Percentiles rank a stretch among this genome's conserved stretches.
phyloP scores from a whole-genome alignment of 1,140 invertebrate genomes.

The Caenorhabditis latens region DNA sequence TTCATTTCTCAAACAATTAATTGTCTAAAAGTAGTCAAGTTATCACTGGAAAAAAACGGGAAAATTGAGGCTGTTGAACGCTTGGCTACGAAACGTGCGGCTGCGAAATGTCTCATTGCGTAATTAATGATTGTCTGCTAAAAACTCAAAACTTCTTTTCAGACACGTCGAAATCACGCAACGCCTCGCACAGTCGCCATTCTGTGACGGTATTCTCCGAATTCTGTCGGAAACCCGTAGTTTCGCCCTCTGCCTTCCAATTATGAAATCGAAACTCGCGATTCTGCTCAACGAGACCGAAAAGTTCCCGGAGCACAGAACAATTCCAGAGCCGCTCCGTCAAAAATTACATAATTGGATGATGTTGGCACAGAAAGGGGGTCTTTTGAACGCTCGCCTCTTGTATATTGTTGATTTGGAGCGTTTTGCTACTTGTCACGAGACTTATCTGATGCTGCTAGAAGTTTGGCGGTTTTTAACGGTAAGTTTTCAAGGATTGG shows the following conservation, averaged over 20 bases:
- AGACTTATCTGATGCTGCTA: constrained; percentile 34
- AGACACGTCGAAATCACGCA: constrained; percentile 24
- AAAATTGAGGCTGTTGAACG: background rate
- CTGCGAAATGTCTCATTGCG: too few relatives aligned
- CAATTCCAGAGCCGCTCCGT: background rate
- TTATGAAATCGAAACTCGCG: constrained; percentile 37
- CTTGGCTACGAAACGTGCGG: too few relatives aligned
- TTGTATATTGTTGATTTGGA: constrained; percentile 22
- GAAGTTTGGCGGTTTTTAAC: constrained; percentile 52
- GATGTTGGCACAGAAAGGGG: background rate
- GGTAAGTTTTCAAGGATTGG: constrained; percentile 10
- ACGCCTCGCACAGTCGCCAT: background rate
- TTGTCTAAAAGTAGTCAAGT: background rate
- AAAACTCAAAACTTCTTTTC: background rate
- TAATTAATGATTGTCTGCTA: too few relatives aligned
- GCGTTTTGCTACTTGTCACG: constrained; percentile 27
- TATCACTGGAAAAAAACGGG: background rate
- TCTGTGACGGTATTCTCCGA: background rate
- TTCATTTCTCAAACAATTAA: too few relatives aligned
- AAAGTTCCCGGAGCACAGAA: constrained; percentile 24
- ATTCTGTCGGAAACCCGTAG: constrained; percentile 20
- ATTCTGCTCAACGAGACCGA: constrained; percentile 40
- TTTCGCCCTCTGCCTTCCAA: constrained; percentile 30
- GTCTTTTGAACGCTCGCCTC: background rate
- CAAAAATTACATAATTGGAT: constrained; percentile 14